Conservation (phyloP, 2,113 vertebrate genomes). For the Sterrhoptilus dennistouni region DNA sequence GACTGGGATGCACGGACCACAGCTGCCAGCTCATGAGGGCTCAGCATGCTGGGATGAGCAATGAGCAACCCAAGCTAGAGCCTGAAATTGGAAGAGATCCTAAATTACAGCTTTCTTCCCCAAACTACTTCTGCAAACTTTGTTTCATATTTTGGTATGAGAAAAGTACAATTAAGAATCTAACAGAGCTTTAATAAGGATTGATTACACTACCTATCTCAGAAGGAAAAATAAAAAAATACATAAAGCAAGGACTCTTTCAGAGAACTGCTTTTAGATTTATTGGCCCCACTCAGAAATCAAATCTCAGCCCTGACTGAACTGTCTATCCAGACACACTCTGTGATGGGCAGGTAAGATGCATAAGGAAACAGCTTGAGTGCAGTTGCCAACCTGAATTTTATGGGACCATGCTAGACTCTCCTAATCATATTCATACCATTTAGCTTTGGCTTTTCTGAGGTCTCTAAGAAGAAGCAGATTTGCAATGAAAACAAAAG, state of each 20-base stretch:
- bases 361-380: not conserved
- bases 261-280: not conserved
- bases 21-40: not conserved
- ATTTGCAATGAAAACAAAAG: not conserved
- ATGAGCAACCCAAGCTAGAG: not conserved
- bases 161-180: not conserved
- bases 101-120: not conserved
- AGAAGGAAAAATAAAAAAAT: not conserved
- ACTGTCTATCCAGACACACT: not conserved
- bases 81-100: not conserved
- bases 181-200: not conserved
- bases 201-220: not conserved
- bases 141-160: not conserved
- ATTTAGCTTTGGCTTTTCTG: not conserved
- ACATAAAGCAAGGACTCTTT: not conserved
- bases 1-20: rapidly evolving
- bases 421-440: not conserved
- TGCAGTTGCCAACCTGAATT: not conserved
- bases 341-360: not conserved
- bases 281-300: not conserved
- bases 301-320: not conserved
- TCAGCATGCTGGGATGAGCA: not conserved
- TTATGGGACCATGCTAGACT: not conserved
- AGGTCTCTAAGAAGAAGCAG: not conserved
- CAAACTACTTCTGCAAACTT: not conserved